phyloP scores from a whole-genome alignment of 2,113 vertebrate species.

The Promerops cafer region DNA sequence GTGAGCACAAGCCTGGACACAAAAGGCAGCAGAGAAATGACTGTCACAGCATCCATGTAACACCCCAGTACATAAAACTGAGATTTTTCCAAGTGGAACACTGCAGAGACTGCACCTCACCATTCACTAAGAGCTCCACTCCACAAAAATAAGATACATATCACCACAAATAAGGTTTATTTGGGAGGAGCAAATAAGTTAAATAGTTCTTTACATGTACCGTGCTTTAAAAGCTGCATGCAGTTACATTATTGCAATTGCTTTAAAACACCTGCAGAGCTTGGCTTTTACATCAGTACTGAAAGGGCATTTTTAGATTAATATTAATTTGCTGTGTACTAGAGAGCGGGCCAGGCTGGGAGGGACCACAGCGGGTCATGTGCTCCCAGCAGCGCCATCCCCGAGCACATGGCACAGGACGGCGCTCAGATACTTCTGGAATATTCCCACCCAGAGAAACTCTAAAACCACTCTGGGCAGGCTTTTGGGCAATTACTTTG shows the following conservation, averaged over 20 bases:
- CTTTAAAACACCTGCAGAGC: not conserved
- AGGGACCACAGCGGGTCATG: rapidly evolving
- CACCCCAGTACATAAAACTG: rapidly evolving
- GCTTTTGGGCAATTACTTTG: rapidly evolving
- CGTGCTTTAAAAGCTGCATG: not conserved
- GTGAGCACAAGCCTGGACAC: not conserved
- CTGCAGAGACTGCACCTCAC: not conserved
- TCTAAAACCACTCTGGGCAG: rapidly evolving
- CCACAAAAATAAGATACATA: not conserved
- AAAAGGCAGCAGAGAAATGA: not conserved
- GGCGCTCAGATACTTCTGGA: not conserved
- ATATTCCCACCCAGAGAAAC: not conserved
- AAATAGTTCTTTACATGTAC: not conserved
- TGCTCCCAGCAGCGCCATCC: rapidly evolving
- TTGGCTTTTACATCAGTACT: rapidly evolving
- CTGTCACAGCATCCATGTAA: not conserved
- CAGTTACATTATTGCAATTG: rapidly evolving
- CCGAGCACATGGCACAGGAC: not conserved
- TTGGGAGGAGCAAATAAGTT: not conserved
- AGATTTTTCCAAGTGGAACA: not conserved
- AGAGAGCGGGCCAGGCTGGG: not conserved
- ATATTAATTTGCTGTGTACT: rapidly evolving
- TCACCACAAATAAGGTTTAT: not conserved
- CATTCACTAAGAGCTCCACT: rapidly evolving
- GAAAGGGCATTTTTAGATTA: rapidly evolving